Percentiles rank a stretch among this genome's conserved stretches.
Conservation (phyloP, 2,113 vertebrate genomes). For the Mandrillus leucophaeus region DNA sequence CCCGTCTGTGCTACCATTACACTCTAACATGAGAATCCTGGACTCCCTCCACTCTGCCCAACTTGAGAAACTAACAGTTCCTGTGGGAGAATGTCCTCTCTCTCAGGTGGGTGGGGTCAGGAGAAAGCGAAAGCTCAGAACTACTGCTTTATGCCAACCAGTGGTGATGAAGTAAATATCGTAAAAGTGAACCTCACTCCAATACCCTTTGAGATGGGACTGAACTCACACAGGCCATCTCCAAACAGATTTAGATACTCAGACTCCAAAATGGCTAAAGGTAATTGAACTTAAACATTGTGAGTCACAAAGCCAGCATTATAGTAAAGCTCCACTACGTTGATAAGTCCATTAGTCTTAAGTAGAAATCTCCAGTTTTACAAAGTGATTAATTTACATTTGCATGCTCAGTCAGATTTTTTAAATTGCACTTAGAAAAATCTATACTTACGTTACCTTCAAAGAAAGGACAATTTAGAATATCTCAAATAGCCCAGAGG, state of each 20-base stretch:
- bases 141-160: not conserved
- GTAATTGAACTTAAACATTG: not conserved
- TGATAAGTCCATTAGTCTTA: constrained; percentile 24
- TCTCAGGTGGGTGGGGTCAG: not conserved
- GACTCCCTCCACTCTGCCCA: not conserved
- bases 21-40: not conserved
- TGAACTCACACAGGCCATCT: not conserved
- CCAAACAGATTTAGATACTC: not conserved
- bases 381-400: constrained; percentile 30
- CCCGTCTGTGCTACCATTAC: not conserved
- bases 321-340: not conserved
- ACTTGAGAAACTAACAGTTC: not conserved
- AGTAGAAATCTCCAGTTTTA: constrained; percentile 18
- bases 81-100: not conserved
- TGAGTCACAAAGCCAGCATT: not conserved
- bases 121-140: not conserved
- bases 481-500: constrained; percentile 23
- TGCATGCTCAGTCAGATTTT: constrained; percentile 50
- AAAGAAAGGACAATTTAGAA: constrained; percentile 36
- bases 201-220: not conserved
- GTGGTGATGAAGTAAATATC: not conserved
- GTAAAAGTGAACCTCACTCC: not conserved
- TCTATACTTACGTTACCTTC: not conserved
- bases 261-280: not conserved
- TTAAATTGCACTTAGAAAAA: constrained; percentile 24